phyloP scores from a whole-genome alignment of 1,140 invertebrate species.

The Cardiocondyla obscurior region DNA sequence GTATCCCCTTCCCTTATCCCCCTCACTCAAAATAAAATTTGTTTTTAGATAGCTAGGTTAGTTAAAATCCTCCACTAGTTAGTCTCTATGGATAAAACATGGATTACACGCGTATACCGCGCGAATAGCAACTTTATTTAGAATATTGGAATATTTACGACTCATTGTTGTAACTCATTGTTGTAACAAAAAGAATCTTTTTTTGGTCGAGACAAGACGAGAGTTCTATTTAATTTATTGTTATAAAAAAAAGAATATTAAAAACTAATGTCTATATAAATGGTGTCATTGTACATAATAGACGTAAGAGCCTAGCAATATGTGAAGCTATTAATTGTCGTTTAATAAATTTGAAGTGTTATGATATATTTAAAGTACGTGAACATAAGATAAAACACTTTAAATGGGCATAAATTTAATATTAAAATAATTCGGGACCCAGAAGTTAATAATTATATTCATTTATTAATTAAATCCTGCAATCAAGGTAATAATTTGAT shows the following conservation, averaged over 20 bases:
- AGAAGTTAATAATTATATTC: slow-evolving; percentile 40
- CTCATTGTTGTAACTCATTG: slow-evolving; percentile 67
- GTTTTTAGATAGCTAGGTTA: slow-evolving; percentile 75
- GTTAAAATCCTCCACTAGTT: slow-evolving; percentile 62
- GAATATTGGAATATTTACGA: slow-evolving; percentile 70
- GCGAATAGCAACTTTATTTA: slow-evolving; percentile 74
- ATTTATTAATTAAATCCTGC: slow-evolving; percentile 31
- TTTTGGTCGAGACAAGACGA: slow-evolving; percentile 58
- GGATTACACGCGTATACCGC: slow-evolving; percentile 63
- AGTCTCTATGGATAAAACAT: slow-evolving; percentile 58
- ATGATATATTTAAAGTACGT: slow-evolving; percentile 49
- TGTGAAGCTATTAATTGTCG: slow-evolving; percentile 73
- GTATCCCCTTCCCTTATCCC: too few species aligned
- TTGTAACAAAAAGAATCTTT: slow-evolving; percentile 66
- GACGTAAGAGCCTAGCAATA: slow-evolving; percentile 77
- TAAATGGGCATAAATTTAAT: slow-evolving; percentile 30
- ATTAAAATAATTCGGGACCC: slow-evolving; percentile 65
- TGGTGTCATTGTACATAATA: slow-evolving; percentile 84
- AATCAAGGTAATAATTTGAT: slow-evolving; percentile 24
- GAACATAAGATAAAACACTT: slow-evolving; percentile 9
- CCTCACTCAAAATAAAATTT: slow-evolving; percentile 34
- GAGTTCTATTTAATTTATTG: slow-evolving; percentile 81
- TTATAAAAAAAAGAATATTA: slow-evolving; percentile 72
- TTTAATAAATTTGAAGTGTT: slow-evolving; percentile 71
- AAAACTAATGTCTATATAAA: slow-evolving; percentile 74